Percentiles rank a stretch among this genome's conserved stretches.
Evolutionary conservation across 2,888 invertebrate genomes (phyloP).

Genomic region (Celastrina argiolus): DNA sequence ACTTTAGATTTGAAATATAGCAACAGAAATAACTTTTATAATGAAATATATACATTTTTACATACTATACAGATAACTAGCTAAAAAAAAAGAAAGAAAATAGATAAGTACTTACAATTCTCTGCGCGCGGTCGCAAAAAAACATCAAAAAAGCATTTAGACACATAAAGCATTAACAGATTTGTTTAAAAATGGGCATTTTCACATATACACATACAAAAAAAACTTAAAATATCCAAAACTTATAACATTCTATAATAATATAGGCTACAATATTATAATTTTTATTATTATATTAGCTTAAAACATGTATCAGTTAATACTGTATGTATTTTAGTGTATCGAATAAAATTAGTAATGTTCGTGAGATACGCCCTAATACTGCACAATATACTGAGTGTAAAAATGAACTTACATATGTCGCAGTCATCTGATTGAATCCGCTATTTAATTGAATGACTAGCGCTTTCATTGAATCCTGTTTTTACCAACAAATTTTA

Average conservation of each 20-base stretch:
- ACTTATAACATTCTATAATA: background rate
- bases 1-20: background rate
- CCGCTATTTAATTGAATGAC: too few relatives aligned
- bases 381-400: too few relatives aligned
- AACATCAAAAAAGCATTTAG: constrained; percentile 54
- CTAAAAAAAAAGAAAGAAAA: constrained; percentile 34
- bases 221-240: background rate
- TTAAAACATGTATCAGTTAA: constrained; percentile 6
- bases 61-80: constrained; percentile 18
- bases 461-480: too few relatives aligned
- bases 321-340: constrained; percentile 4
- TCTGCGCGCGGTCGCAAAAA: constrained; percentile 53
- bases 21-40: constrained; percentile 5
- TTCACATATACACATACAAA: constrained; percentile 27
- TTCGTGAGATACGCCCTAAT: background rate
- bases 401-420: too few relatives aligned
- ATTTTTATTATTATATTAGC: background rate
- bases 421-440: too few relatives aligned
- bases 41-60: constrained; percentile 12
- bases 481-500: too few relatives aligned
- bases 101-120: constrained; percentile 43
- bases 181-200: constrained; percentile 69
- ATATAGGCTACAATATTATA: too few relatives aligned
- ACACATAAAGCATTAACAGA: constrained; percentile 59
- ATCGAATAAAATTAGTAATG: background rate